Base-by-base conservation (phyloP, 2,888 invertebrate genomes). In the Meandrusa payeni region DNA sequence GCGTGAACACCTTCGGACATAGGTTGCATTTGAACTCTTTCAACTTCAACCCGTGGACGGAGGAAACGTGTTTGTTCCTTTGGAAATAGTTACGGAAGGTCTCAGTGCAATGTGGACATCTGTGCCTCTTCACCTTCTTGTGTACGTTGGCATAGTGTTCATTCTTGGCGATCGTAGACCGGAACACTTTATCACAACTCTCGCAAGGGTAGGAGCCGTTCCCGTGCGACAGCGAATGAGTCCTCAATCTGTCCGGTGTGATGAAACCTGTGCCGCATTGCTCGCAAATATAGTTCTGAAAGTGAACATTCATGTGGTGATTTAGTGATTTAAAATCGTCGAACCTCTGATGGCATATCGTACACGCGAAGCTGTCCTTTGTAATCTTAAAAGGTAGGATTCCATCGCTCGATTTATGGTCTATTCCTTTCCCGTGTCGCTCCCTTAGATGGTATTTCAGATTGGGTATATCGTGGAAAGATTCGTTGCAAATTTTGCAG, bases 101-200 rank as follows among this genome's bases (percentile, higher is more conserved):
- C 47, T 87, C 87, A 0, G 72, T 50, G 29, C 87, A 87, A 22
- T 81, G 74, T 0, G 83, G 80, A 31, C 87, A 87, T 6, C 76
- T 59, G 45, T 87, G 79, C 2, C 87, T 60, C 46, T 78, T 80
- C 0, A 77, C 78, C 47, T 76, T 77, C 62, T 82, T 85, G 27
- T 89, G 89, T 0, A 88, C 83, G 0, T 73, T 77, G 0, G 89
- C 89, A 32, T 76, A 70, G 44, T 89, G 89, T 41, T 89, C 76
- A 11, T 88, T 88, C 39, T 70, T 81, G 0, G 77, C 69, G 50
- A 83, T 83, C 17, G 73, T 75, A 0, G 88, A 89, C 1, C 80
- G 72, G 38, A 89, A 90, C 0, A 86, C 67, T 57, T 89, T 89
- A 3, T 81, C 74, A 40, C 90, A 90, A 5, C 59, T 72, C 0